Percentiles rank a stretch among this genome's conserved stretches.
phyloP scores from a whole-genome alignment of 1,140 invertebrate species.

The Yoshiicerus persimilis region DNA sequence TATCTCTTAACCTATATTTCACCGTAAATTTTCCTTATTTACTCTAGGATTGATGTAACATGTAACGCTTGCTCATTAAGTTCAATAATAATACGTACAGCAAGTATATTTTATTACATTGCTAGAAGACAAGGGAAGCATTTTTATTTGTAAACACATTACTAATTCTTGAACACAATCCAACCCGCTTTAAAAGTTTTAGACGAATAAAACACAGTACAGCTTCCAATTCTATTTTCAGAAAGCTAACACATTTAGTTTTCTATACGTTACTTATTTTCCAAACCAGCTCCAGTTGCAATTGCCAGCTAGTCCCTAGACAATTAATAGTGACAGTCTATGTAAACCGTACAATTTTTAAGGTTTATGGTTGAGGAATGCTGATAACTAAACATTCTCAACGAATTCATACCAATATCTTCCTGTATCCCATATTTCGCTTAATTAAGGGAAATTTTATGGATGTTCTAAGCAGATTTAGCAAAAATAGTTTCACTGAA shows the following conservation, averaged over 20 bases:
- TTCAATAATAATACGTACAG: neutral
- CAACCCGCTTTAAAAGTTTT: neutral
- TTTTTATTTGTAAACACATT: neutral
- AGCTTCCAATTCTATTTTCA: conserved; percentile 7
- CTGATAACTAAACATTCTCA: no score
- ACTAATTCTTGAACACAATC: neutral
- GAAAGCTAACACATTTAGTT: neutral
- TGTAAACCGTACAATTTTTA: neutral
- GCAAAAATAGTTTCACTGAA: no score
- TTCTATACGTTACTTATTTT: neutral
- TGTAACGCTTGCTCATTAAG: neutral
- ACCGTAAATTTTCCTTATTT: neutral
- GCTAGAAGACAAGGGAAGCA: neutral
- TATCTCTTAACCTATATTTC: neutral
- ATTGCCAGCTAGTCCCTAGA: neutral
- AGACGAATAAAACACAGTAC: neutral
- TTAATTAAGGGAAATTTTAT: no score
- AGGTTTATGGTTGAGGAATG: neutral
- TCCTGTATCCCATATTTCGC: no score
- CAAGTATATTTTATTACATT: neutral
- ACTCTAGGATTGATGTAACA: no score
- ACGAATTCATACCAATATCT: no score
- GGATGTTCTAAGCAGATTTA: no score
- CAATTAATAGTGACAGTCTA: neutral
- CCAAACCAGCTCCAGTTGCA: neutral